Evolutionary conservation across 2,113 vertebrate genomes (phyloP), one percentile per base, ranked within the genome.

Genomic region (Menura novaehollandiae): DNA sequence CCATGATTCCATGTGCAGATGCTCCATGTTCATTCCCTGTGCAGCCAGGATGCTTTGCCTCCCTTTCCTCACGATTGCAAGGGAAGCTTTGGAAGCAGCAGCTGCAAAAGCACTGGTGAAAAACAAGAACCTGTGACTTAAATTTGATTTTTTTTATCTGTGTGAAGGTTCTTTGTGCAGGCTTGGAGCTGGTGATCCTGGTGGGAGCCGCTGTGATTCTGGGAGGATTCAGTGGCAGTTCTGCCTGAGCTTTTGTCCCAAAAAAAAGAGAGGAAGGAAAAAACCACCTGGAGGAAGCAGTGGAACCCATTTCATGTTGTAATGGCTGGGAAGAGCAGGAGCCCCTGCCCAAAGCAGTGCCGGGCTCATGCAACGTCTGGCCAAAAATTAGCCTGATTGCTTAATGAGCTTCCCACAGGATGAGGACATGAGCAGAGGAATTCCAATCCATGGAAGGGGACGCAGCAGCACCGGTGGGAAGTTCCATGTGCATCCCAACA

Each of bases 11-110:
- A 22, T 0, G 15, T 2, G 18, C 10, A 18, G 72, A n/a, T 35
- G 62, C 19, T 75, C 76, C 0, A 3, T 3, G 1, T 9, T 47
- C 51, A 0, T 26, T 7, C 19, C 5, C 1, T 2, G 0, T 0
- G 15, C 37, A 49, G 47, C 59, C 13, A 1, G 72, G 62, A 13
- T 3, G 12, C 26, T 89, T 46, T 33, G 11, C 33, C 35, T 68
- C 59, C 1, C 4, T 26, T 49, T 30, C 22, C 52, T 68, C 15
- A 1, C 0, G 0, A 9, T 16, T 15, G 17, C 6, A 32, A 39
- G 43, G 53, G 28, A 33, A 79, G 28, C 23, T 47, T 64, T 72
- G 49, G 81, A 67, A 68, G 53, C 24, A 52, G 66, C 79, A 78
- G 39, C 72, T 67, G 89, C 41, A 33, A 47, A 91, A 85, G 39